A percentile compares a stretch with the other conserved stretches of the same genome.
Conservation (phyloP, 2,113 vertebrate species). For the Camelus dromedarius region DNA sequence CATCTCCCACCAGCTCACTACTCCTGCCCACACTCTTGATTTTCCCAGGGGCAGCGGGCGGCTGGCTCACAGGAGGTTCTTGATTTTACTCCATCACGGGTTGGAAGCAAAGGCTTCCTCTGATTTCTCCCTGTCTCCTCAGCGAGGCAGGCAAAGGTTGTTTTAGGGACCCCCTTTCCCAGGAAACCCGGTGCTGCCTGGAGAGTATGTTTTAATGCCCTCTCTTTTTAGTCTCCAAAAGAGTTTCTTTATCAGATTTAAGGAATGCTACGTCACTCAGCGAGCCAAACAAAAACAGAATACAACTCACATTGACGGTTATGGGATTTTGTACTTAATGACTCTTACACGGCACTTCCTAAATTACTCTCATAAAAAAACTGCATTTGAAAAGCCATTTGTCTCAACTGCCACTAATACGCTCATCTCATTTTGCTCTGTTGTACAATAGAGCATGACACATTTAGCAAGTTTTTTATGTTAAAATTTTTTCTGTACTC, state of each 20-base stretch:
- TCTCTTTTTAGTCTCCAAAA: neutral
- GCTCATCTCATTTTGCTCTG: constrained; percentile 23
- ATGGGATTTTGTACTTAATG: constrained; percentile 63
- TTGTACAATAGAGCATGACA: constrained; percentile 12
- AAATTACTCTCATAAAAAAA: constrained; percentile 68
- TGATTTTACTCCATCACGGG: neutral
- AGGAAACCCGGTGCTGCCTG: neutral
- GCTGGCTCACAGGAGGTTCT: neutral
- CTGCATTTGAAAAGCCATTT: constrained; percentile 55
- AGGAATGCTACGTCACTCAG: constrained; percentile 38
- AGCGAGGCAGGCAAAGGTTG: neutral
- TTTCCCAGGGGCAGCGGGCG: neutral
- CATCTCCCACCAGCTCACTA: neutral
- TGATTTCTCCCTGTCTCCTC: rapidly evolving
- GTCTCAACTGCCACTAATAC: constrained; percentile 54
- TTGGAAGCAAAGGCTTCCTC: neutral
- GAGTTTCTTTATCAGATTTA: constrained; percentile 43
- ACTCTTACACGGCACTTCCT: constrained; percentile 58
- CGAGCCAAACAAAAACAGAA: constrained; percentile 60
- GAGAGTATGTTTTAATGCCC: neutral
- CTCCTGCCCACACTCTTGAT: neutral
- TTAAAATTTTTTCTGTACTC: neutral
- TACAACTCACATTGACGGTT: constrained; percentile 53
- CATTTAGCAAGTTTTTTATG: neutral
- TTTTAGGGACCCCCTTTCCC: neutral